Evolutionary conservation across 1,140 invertebrate genomes (phyloP), one percentile per base, ranked within the genome.

Genomic region (Hirudo medicinalis): DNA sequence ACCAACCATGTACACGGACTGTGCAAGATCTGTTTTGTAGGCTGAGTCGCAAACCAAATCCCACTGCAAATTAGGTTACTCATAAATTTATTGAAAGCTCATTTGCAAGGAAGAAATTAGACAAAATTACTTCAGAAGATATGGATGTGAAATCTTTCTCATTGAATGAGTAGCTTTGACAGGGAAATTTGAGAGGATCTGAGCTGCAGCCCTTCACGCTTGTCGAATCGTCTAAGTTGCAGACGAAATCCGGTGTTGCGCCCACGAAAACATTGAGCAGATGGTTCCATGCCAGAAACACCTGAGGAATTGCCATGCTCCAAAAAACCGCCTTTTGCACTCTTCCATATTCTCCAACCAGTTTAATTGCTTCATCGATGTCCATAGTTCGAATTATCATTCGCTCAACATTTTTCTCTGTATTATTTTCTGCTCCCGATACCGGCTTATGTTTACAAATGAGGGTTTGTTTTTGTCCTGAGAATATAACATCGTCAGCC

Each of bases 211-310:
- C 20, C 27, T 49, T 72, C 32, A 68, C 29, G 13, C 29, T 63
- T 20, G 22, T 63, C 9, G 57, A 25, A 63, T 25, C 29, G 57
- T 63, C 57, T 15, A 25, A 17, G 43, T 19, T 43, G 69, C 74
- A 75, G 36, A 54, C 32, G 66, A 74, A 74, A 25, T 49, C 22
- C 27, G 72, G 72, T 27, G 40, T 57, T 15, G 72, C 73, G 53
- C 74, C 74, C 25, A 74, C 70, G 70, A 73, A 75, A 8, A 75
- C 73, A 36, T 69, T 74, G 20, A 71, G 67, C n/a, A 75, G 40
- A 32, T 72, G 63, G 66, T 75, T 73, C 25, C 71, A 74, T 17
- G 70, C 69, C 36, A 72, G 19, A 29, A 72, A 69, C 15, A n/a
- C 19, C 53, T 72, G 60, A 13, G 70, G 63, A 55, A 75, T 25